A percentile compares a stretch with the other conserved stretches of the same genome.
Evolutionary conservation across 2,888 invertebrate genomes (phyloP).

Genomic region (Drosophila neotestacea): DNA sequence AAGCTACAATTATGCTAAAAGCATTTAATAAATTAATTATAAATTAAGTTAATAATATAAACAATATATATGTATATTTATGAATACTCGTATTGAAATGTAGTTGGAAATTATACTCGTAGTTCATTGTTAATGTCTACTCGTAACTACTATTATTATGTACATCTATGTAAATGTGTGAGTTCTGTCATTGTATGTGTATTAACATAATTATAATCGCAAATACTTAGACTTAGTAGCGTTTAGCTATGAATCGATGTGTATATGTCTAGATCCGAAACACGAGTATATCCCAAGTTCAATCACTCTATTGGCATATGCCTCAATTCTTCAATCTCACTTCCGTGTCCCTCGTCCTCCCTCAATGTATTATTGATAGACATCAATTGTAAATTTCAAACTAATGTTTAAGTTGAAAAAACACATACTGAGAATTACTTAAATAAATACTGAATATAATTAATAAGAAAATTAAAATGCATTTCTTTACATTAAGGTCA

Average conservation of each 20-base stretch:
- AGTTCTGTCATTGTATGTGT: slow-evolving; percentile 51
- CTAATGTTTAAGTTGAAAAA: slow-evolving; percentile 53
- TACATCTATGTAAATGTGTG: slow-evolving; percentile 45
- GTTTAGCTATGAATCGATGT: slow-evolving; percentile 50
- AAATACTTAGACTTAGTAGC: slow-evolving; percentile 23
- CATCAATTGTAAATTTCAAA: slow-evolving; percentile 61
- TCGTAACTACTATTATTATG: slow-evolving; percentile 30
- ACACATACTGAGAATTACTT: slow-evolving; percentile 68
- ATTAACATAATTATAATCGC: slow-evolving; percentile 27
- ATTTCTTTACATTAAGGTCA: not conserved
- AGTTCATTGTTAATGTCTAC: slow-evolving; percentile 66
- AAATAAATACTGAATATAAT: slow-evolving; percentile 74
- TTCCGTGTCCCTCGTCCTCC: slow-evolving; percentile 6
- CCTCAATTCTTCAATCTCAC: slow-evolving; percentile 1
- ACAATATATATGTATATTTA: slow-evolving; percentile 16
- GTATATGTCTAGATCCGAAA: slow-evolving; percentile 44
- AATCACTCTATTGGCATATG: slow-evolving; percentile 7
- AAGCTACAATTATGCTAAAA: slow-evolving; percentile 70
- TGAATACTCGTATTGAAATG: slow-evolving; percentile 38
- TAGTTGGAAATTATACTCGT: slow-evolving; percentile 57
- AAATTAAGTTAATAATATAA: slow-evolving; percentile 34
- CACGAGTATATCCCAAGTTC: slow-evolving; percentile 28
- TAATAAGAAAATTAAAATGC: slow-evolving; percentile 51
- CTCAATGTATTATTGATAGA: slow-evolving; percentile 23
- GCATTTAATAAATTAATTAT: slow-evolving; percentile 63